These are phyloP conservation scores for Sinocyclocheilus maitianheensis DNA, from an alignment of 2,113 vertebrate genomes.

Conservation along the genomic window DNA sequence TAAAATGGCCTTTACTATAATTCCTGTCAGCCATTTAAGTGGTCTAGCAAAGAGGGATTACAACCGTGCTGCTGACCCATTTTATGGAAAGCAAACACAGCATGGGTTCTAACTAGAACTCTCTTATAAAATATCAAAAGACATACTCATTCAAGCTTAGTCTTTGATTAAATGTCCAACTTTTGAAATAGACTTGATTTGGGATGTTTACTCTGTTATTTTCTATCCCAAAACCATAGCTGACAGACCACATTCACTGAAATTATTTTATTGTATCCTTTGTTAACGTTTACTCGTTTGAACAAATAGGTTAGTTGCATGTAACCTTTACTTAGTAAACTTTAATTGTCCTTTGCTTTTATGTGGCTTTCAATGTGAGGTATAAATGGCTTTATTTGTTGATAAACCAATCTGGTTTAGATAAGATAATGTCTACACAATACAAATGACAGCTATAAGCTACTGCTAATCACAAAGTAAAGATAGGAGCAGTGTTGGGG, in stretches of 20 bases:
- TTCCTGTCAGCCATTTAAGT: conserved; percentile 7
- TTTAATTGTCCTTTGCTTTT: neutral
- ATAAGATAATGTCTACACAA: conserved; percentile 21
- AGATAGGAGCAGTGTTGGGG: neutral
- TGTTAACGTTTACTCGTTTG: neutral
- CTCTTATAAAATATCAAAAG: neutral
- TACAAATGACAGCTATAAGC: neutral
- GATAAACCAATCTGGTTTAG: neutral
- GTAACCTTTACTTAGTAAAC: neutral
- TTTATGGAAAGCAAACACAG: conserved; percentile 11
- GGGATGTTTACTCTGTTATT: conserved; percentile 11
- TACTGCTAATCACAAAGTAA: neutral
- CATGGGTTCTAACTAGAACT: neutral
- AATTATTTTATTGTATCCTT: neutral
- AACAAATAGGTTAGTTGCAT: neutral
- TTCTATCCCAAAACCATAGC: neutral
- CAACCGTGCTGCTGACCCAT: neutral
- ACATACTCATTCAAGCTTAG: neutral
- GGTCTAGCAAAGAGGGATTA: conserved; percentile 9
- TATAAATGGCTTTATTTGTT: neutral
- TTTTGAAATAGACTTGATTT: neutral
- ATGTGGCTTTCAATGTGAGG: neutral
- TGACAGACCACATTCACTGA: neutral
- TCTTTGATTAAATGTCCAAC: neutral
- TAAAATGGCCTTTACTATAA: conserved; percentile 31